Evolutionary conservation across 2,888 invertebrate species (phyloP), one percentile per base, ranked within the genome.

Genomic region (Drosophila meridionalis): DNA sequence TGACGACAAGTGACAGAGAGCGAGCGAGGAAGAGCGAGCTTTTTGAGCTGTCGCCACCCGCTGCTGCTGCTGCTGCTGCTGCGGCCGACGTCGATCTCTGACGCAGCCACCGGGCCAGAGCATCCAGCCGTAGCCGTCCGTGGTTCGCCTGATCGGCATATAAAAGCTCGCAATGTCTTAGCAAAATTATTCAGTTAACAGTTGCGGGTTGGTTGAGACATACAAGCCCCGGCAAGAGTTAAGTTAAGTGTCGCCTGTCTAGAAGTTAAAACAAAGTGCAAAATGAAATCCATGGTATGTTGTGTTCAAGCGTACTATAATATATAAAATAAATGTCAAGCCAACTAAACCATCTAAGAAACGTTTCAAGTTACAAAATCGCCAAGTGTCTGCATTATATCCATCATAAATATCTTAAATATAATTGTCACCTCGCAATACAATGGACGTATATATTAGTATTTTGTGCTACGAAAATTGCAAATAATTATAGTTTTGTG

Each of bases 261-360:
- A 71, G 72, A 71, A 77, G 76, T 78, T 73, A 59, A 76, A 73
- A 70, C 53, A 68, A 75, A 89, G 83, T 90, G 86, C 86, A 90
- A 91, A 90, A 93, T 93, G 93, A 93, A 92, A 88, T 93, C 91
- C 78, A 92, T 93, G 93, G 93, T 93, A 93, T 90, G 93, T 93
- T 90, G 93, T 93, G 85, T 76, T 78, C 38, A 45, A 75, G 75
- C 67, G 78, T 73, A 73, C 71, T 71, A 60, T 57, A 69, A 40
- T 55, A 55, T 55, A 26, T 40, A 67, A 69, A 62, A 26, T 11
- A 20, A 71, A 67, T 36, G 62, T 45, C 56, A 53, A 64, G 26
- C 47, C 36, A 36, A 47, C 20, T 43, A 67, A 60, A 43, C 4
- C 59, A 59, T 43, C 14, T 53, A 47, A 62, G 53, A 71, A 47